A percentile compares a stretch with the other conserved stretches of the same genome.
These are phyloP conservation scores for Lymantria dispar DNA, from an alignment of 2,888 invertebrate species.

Conservation along the genomic window DNA sequence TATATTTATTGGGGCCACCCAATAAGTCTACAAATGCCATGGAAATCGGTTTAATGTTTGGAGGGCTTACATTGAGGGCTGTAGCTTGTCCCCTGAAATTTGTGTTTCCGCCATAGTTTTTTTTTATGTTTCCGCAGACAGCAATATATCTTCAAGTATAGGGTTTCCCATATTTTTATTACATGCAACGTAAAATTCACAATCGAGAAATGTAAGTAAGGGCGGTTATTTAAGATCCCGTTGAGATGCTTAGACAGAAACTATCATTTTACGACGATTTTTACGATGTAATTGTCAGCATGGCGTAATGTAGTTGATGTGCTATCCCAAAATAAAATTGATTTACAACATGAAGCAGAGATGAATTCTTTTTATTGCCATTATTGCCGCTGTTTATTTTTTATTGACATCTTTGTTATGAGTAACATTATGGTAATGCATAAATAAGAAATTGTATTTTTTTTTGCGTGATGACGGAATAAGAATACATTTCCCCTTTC, in stretches of 20 bases:
- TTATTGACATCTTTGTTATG: too few species aligned
- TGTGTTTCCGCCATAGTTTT: constrained; percentile 43
- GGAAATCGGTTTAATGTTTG: background rate
- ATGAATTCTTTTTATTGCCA: too few species aligned
- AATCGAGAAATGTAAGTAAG: constrained; percentile 43
- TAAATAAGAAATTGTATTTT: too few species aligned
- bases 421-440: too few species aligned
- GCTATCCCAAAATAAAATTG: background rate
- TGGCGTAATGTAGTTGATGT: background rate
- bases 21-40: background rate
- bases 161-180: constrained; percentile 73
- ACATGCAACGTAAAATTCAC: constrained; percentile 63
- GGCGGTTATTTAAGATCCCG: constrained; percentile 47
- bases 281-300: constrained; percentile 4
- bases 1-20: too few species aligned
- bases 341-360: background rate
- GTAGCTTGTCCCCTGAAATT: constrained; percentile 12
- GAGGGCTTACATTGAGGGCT: background rate
- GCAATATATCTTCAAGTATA: constrained; percentile 67
- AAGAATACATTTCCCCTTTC: too few species aligned
- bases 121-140: constrained; percentile 71
- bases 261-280: constrained; percentile 33
- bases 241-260: constrained; percentile 35
- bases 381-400: too few species aligned
- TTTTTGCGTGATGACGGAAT: too few species aligned